phyloP scores from a whole-genome alignment of 2,113 vertebrate species.

The Anser brachyrhynchus region DNA sequence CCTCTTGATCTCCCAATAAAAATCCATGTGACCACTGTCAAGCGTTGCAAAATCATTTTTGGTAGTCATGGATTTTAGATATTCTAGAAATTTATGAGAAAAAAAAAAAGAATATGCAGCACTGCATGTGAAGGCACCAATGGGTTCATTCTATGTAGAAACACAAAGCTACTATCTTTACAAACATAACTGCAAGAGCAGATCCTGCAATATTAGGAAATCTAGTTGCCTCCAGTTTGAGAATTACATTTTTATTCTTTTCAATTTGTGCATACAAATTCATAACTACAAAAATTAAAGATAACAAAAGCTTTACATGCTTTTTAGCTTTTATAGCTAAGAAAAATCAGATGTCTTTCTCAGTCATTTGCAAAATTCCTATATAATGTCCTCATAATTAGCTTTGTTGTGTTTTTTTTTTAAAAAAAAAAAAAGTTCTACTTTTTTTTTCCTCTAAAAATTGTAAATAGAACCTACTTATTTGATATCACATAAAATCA shows the following conservation, averaged over 20 bases:
- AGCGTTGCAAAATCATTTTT: neutral
- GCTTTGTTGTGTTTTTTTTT: neutral
- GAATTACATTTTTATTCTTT: neutral
- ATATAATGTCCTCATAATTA: neutral
- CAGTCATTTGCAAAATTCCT: neutral
- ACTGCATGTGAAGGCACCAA: neutral
- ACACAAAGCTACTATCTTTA: neutral
- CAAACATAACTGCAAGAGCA: neutral
- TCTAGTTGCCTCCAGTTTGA: neutral
- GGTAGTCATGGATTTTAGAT: neutral
- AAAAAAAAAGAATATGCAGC: neutral
- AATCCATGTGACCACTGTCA: neutral
- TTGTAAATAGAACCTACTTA: neutral
- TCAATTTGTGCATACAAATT: neutral
- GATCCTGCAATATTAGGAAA: neutral
- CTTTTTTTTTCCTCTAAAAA: neutral
- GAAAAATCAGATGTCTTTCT: neutral
- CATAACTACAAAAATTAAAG: neutral
- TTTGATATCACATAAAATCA: neutral
- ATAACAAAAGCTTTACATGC: neutral
- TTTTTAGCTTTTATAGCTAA: neutral
- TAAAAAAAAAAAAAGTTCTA: neutral
- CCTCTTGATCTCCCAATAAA: neutral
- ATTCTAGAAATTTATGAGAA: neutral
- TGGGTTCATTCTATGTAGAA: neutral